phyloP scores from a whole-genome alignment of 1,140 invertebrate genomes.

The Sycophila sp. region DNA sequence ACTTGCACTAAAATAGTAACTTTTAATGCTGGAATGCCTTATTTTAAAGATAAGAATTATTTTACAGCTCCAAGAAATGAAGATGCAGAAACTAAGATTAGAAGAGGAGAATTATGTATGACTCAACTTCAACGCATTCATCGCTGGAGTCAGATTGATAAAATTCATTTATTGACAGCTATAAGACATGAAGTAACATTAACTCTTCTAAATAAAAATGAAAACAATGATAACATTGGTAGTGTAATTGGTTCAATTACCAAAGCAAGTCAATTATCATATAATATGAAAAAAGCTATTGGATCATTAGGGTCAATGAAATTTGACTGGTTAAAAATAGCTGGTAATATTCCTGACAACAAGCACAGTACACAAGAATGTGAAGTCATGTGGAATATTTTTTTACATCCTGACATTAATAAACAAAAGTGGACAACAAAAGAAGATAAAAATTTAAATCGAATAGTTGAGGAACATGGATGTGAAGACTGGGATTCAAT shows the following conservation, averaged over 20 bases:
- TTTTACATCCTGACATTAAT: constrained; percentile 73
- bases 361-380: constrained; percentile 68
- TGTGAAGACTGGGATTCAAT: constrained; percentile 74
- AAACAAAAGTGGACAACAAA: constrained; percentile 69
- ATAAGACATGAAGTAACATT: constrained; percentile 48
- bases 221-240: background rate
- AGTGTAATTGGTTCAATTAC: constrained; percentile 20
- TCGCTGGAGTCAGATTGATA: constrained; percentile 56
- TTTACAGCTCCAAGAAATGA: constrained; percentile 57
- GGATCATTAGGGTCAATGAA: constrained; percentile 48
- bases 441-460: constrained; percentile 69
- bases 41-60: constrained; percentile 61
- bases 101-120: constrained; percentile 53
- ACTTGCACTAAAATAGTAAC: constrained; percentile 24
- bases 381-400: constrained; percentile 74
- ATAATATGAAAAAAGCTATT: constrained; percentile 48
- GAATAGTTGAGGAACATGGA: constrained; percentile 62
- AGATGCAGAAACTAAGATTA: constrained; percentile 57
- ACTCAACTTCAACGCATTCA: constrained; percentile 47
- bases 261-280: constrained; percentile 40
- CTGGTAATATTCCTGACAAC: constrained; percentile 58
- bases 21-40: constrained; percentile 58
- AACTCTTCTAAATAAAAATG: constrained; percentile 29
- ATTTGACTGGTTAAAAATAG: constrained; percentile 67
- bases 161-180: constrained; percentile 48